These are phyloP conservation scores for Vulpes vulpes DNA, from an alignment of 2,113 vertebrate genomes.

Conservation along the genomic window DNA sequence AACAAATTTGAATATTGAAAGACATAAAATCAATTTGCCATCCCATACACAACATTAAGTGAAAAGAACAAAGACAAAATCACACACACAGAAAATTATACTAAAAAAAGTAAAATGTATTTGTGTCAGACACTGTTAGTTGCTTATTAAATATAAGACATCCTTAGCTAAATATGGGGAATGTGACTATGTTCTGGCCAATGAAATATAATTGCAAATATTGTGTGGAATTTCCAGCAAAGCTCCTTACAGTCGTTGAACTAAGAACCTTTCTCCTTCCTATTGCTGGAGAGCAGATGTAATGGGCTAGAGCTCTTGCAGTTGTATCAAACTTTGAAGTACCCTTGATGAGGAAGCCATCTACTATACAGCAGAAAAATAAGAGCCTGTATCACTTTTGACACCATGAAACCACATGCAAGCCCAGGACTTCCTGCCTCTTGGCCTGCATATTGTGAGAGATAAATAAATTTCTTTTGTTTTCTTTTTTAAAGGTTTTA, in stretches of 20 bases:
- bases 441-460: background rate
- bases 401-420: background rate
- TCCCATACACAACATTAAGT: background rate
- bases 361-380: background rate
- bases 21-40: background rate
- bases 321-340: background rate
- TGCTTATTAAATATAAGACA: background rate
- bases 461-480: background rate
- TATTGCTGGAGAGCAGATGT: background rate
- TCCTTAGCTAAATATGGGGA: background rate
- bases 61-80: background rate
- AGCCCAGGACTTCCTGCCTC: background rate
- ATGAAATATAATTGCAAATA: background rate
- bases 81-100: background rate
- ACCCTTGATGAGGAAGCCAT: background rate
- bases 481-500: no score
- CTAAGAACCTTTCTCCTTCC: background rate
- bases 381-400: background rate
- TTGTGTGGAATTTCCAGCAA: background rate
- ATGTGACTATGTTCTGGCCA: background rate
- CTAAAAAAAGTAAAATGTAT: background rate
- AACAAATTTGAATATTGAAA: background rate
- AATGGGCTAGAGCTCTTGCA: background rate
- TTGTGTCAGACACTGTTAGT: background rate
- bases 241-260: background rate